Evolutionary conservation across 1,140 invertebrate genomes (phyloP).

Genomic region (Trichogramma pretiosum): DNA sequence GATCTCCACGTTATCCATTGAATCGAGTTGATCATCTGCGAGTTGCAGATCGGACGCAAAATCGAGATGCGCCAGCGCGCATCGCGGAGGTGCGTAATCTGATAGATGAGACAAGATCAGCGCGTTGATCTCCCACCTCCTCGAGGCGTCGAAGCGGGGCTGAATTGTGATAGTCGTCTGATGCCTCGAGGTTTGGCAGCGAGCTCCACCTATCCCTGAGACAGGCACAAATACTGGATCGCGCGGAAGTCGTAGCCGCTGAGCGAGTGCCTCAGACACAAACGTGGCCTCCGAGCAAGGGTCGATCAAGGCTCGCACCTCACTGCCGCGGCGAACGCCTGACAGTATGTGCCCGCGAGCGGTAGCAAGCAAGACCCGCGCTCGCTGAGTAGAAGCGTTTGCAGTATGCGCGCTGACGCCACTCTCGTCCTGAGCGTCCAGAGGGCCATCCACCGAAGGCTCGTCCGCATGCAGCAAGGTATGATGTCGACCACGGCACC

Average conservation of each 20-base stretch:
- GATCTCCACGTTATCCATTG: conserved; percentile 1
- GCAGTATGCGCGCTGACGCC: background rate
- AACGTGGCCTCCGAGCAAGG: background rate
- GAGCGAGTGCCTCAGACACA: background rate
- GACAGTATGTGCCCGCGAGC: background rate
- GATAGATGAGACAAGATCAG: conserved; percentile 6
- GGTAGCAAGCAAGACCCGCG: background rate
- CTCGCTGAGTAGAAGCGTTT: background rate
- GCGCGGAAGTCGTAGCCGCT: background rate
- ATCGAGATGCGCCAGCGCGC: background rate
- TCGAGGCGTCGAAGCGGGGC: background rate
- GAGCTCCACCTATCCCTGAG: background rate
- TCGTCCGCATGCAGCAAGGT: background rate
- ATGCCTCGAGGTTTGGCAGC: background rate
- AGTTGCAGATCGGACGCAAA: background rate
- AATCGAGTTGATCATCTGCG: conserved; percentile 7
- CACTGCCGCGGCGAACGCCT: background rate
- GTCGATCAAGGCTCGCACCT: background rate
- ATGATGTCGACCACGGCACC: background rate
- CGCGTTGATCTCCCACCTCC: background rate
- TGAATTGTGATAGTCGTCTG: background rate
- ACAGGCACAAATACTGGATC: background rate
- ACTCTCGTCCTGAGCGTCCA: background rate
- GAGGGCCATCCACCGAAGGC: too few relatives aligned
- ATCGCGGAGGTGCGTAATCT: background rate